Base-by-base conservation (phyloP, 2,888 invertebrate species). In the Exocentrus adspersus region DNA sequence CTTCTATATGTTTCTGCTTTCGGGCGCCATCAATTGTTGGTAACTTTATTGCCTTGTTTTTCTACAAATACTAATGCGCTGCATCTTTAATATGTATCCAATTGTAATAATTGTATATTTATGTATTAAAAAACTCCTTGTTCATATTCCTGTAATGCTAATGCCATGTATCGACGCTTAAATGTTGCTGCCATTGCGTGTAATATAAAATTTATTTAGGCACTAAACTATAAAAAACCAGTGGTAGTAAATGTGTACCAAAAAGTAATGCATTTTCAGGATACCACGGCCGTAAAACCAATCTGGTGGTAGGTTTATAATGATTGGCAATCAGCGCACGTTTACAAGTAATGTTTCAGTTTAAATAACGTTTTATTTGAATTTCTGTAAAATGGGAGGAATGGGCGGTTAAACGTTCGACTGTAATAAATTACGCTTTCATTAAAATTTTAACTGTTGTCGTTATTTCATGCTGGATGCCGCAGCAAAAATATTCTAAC, bases 311-410 rank as follows among this genome's bases (percentile, higher is more conserved):
- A 16, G 17, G 16, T 41, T 58, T 30, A 37, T 42, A 59, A 59
- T 59, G 50, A 51, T 42, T 43, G 43, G 21, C 50, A 59, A 59
- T 59, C 59, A 59, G 28, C 14, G 42, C 59, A 59, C 59, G 59
- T 59, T 43, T 30, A 17, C 51, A 32, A 43, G 17, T 42, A 59
- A 50, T 51, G 59, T 43, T 51, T 24, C 21, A 30, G 37, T 54
- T 54, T 43, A 54, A 54, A 54, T 54, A 54, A 54, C 43, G 43
- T 43, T 54, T 43, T 45, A 54, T 54, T 54, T 43, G 17, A 43
- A 54, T 43, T 43, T 42, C 54, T 43, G 21, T 54, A 54, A 43
- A 53, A 54, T 54, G 17, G 30, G 24, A 24, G 17, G 45, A 54
- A 24, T 54, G 45, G 43, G 14, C 17, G n/a, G 28, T 54, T 16